These are phyloP conservation scores for Hestina assimilis DNA, from an alignment of 1,140 invertebrate genomes.

Conservation along the genomic window DNA sequence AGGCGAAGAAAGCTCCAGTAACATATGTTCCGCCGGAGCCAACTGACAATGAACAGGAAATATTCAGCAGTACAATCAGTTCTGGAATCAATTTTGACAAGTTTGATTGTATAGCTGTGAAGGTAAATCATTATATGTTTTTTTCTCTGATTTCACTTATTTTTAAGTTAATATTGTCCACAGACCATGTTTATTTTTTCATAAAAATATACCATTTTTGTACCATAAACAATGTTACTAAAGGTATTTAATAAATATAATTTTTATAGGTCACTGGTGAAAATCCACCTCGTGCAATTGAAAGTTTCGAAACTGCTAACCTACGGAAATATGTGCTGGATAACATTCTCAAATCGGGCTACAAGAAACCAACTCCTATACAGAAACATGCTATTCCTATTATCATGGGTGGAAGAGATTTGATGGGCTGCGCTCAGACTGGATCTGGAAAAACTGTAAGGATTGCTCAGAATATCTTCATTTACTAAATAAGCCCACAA, in stretches of 20 bases:
- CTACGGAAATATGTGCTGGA: conserved; percentile 83
- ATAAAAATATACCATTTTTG: not conserved
- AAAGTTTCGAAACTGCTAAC: conserved; percentile 84
- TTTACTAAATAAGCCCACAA: not conserved
- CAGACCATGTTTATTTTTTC: not conserved
- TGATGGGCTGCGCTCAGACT: conserved; percentile 99
- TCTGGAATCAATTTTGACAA: conserved; percentile 94
- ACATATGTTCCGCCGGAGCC: conserved; percentile 91
- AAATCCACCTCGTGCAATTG: conserved; percentile 82
- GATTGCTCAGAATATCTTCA: not conserved
- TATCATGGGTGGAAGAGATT: conserved; percentile 87
- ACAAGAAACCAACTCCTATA: conserved; percentile 93
- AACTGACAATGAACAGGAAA: conserved; percentile 82
- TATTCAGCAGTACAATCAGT: conserved; percentile 85
- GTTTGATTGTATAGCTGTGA: conserved; percentile 90
- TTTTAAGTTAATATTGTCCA: too few species aligned
- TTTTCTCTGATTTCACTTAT: not conserved
- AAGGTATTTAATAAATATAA: not conserved
- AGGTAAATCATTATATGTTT: conserved; percentile 75
- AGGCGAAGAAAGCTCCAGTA: conserved; percentile 78
- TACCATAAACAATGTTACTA: conserved; percentile 5
- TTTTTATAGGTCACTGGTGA: conserved; percentile 81
- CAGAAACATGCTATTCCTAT: conserved; percentile 95
- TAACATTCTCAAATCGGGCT: conserved; percentile 90
- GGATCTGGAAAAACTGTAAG: conserved; percentile 95